Conservation (phyloP, 1,140 invertebrate species). For the Pteromalus puparum region DNA sequence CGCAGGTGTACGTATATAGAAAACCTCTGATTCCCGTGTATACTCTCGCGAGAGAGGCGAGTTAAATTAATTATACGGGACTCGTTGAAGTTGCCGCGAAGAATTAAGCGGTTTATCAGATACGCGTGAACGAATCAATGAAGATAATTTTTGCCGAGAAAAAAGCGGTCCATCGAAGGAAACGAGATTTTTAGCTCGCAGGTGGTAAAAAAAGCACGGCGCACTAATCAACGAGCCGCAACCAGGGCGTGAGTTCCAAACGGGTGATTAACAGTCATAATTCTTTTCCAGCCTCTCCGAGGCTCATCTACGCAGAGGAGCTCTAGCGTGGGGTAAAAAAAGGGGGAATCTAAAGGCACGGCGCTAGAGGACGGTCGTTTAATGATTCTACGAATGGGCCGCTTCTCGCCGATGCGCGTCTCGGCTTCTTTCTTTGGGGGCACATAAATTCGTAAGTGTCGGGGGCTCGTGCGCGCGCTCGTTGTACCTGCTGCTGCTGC, state of each 20-base stretch:
- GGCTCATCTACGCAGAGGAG: neutral
- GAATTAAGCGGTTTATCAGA: neutral
- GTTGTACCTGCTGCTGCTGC: conserved; percentile 11
- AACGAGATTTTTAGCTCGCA: conserved; percentile 53
- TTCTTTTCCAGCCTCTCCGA: conserved; percentile 53
- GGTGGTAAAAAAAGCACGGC: conserved; percentile 66
- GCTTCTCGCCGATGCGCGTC: neutral
- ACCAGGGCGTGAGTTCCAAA: conserved; percentile 56
- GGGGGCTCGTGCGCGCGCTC: neutral
- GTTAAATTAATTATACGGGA: neutral
- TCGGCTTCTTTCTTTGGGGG: conserved; percentile 52
- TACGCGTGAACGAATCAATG: neutral
- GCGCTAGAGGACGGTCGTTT: conserved; percentile 56
- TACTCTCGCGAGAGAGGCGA: neutral
- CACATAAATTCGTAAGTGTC: conserved; percentile 61
- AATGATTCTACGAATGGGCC: conserved; percentile 61
- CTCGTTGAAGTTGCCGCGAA: neutral
- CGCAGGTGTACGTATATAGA: neutral
- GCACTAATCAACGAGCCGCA: conserved; percentile 62
- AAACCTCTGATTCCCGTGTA: conserved; percentile 8
- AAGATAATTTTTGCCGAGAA: neutral
- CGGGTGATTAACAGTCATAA: conserved; percentile 71
- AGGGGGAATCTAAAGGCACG: conserved; percentile 43
- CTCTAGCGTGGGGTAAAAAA: neutral
- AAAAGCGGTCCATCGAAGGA: neutral